Percentiles rank a stretch among this genome's conserved stretches.
phyloP scores from a whole-genome alignment of 2,888 invertebrate genomes.

The Drosophila gaucha region DNA sequence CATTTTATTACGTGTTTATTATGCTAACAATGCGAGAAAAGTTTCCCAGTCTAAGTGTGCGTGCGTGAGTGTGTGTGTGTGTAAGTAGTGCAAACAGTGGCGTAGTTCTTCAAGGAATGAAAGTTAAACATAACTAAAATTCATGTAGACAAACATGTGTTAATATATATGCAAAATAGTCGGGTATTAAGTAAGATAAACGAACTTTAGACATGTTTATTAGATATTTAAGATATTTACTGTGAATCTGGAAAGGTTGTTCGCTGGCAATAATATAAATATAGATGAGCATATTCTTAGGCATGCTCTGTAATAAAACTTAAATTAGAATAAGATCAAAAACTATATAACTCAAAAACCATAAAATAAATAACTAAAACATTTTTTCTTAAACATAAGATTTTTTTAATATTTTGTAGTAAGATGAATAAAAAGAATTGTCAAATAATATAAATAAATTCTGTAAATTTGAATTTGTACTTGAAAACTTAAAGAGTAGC shows the following conservation, averaged over 20 bases:
- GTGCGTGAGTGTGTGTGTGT: constrained; percentile 5
- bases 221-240: not conserved
- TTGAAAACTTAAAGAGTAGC: no score
- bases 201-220: not conserved
- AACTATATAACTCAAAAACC: no score
- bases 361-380: no score
- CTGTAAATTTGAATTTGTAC: no score
- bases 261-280: not conserved
- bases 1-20: constrained; percentile 77
- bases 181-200: constrained; percentile 2
- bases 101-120: constrained; percentile 8
- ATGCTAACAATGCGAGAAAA: constrained; percentile 75
- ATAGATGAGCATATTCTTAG: not conserved
- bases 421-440: no score
- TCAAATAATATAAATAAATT: no score
- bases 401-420: no score
- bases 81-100: constrained; percentile 36
- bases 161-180: constrained; percentile 24
- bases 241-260: no score
- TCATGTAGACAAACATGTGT: constrained; percentile 7
- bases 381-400: no score
- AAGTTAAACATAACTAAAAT: constrained; percentile 19
- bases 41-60: constrained; percentile 23
- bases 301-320: no score
- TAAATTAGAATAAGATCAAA: no score